Base-by-base conservation (phyloP, 92 coral and sea anemone species). In the Paramuricea clavata region DNA sequence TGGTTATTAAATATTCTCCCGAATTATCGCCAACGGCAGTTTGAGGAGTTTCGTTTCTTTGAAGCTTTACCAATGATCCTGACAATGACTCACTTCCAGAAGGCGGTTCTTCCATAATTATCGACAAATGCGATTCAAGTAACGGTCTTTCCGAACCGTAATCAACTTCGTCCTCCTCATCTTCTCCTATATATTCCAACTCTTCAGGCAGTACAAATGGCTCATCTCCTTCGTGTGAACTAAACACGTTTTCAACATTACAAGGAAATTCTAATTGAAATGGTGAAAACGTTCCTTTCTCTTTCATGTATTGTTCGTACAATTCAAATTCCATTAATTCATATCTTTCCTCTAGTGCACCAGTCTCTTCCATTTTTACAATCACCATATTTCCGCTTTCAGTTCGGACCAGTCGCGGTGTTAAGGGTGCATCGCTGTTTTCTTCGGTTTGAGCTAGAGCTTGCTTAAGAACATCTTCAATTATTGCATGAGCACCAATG, bases 271-370 rank as follows among this genome's bases (percentile, higher is more conserved):
- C 84, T 15, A 59, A 27, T 16, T 79, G 84, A 35, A 59, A 31
- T 2, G 84, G 84, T 39, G 84, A 79, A 60, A 79, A 79, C 6
- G 84, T 57, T 27, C 84, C 84, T 41, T 79, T 79, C 21, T 79
- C 84, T 22, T 79, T 79, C 84, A 79, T 79, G 73, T 79, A 79
- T 44, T 79, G 84, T 28, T 79, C 84, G 30, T 59, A 79, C 12
- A 79, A 67, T 41, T 79, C 84, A 41, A 79, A 79, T 35, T 79
- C 84, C 84, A 79, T 79, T 8, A 79, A 73, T 79, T 79, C 84
- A 27, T 79, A 79, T 36, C 84, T 67, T 79, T 79, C 84, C 84
- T 79, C 84, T 35, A 79, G 36, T 4, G 84, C 59, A 12, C 84
- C 84, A 34, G 71, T 39, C 5, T 79, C 84, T 27, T 79, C 84